These are phyloP conservation scores for Mus musculus DNA, from an alignment of 2,113 vertebrate species.

Conservation along the genomic window DNA sequence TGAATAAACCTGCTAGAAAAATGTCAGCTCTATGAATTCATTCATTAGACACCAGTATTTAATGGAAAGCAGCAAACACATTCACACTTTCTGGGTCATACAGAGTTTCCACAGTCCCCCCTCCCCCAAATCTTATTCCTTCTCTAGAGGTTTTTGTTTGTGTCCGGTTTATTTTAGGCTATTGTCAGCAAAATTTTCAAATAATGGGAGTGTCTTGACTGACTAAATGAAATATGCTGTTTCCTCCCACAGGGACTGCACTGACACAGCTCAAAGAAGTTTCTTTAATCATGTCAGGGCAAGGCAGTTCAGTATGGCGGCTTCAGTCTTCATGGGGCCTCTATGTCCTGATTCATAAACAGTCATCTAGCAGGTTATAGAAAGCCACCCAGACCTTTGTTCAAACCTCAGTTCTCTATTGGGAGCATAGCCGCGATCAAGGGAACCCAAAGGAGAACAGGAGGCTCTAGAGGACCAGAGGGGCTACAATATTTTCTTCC, in stretches of 20 bases:
- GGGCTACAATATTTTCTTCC: background rate
- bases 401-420: background rate
- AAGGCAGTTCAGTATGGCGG: background rate
- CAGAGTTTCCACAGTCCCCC: background rate
- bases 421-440: background rate
- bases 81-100: background rate
- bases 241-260: background rate
- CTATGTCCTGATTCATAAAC: background rate
- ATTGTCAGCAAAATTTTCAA: background rate
- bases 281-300: background rate
- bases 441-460: background rate
- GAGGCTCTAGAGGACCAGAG: background rate
- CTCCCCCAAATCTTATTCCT: background rate
- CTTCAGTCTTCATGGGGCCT: background rate
- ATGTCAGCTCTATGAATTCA: background rate
- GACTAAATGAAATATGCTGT: background rate
- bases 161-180: background rate
- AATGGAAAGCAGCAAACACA: background rate
- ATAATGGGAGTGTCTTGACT: background rate
- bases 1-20: background rate
- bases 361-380: background rate
- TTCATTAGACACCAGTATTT: background rate
- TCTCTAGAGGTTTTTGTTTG: background rate
- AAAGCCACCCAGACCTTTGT: background rate
- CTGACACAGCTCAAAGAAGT: background rate